Conservation (phyloP, 2,797 vertebrate genomes). For the Hozukius guyotensis region DNA sequence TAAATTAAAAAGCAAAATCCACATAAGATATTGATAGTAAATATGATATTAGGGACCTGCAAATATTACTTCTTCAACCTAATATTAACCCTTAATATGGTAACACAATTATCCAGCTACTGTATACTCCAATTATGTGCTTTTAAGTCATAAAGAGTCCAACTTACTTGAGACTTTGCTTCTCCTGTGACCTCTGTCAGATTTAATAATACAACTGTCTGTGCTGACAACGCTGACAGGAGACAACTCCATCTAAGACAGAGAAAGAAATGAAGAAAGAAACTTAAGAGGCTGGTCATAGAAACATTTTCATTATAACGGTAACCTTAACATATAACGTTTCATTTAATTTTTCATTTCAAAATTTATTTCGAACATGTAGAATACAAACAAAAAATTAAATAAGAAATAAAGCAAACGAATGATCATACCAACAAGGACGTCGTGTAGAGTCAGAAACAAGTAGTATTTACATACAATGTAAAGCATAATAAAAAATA, state of each 20-base stretch:
- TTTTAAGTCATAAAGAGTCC: not conserved
- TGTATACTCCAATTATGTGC: not conserved
- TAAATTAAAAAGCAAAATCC: not conserved
- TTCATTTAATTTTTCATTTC: no score
- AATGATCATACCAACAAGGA: no score
- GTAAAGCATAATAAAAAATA: no score
- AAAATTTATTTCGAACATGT: no score
- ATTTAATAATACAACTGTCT: conserved; percentile 24
- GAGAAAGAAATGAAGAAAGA: not conserved
- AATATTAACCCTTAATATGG: no score
- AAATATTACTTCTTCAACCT: not conserved
- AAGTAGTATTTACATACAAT: no score
- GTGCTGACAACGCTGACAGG: conserved; percentile 36
- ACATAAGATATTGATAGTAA: not conserved
- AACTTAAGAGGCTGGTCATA: not conserved
- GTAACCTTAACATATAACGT: not conserved
- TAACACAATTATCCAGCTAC: not conserved
- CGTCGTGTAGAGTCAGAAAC: no score
- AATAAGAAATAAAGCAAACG: no score
- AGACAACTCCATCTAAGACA: conserved; percentile 67
- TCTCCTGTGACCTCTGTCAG: conserved; percentile 47
- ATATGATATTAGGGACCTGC: not conserved
- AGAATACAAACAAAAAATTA: no score
- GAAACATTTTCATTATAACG: not conserved
- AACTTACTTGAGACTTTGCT: conserved; percentile 74